phyloP scores from a whole-genome alignment of 2,113 vertebrate genomes.

The Passer domesticus region DNA sequence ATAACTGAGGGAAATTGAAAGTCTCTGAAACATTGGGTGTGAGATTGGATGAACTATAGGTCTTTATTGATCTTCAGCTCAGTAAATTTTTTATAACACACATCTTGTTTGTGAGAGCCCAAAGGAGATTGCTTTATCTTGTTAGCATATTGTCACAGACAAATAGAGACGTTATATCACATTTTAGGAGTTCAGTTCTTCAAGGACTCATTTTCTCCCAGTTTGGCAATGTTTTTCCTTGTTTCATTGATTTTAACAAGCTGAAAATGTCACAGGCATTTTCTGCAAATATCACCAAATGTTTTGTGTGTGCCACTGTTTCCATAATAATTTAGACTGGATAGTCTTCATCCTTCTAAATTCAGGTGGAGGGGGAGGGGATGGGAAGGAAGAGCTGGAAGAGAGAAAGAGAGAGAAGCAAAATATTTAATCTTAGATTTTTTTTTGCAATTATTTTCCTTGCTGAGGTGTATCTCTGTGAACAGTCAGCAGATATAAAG shows the following conservation, averaged over 20 bases:
- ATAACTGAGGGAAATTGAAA: background rate
- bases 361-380: fast-evolving
- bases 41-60: background rate
- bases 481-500: background rate
- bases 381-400: fast-evolving
- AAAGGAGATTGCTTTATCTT: background rate
- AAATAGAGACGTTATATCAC: background rate
- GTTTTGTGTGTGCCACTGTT: background rate
- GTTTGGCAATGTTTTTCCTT: constrained; percentile 1
- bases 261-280: constrained; percentile 54
- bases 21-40: background rate
- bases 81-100: background rate
- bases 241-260: constrained; percentile 53
- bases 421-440: background rate
- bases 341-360: background rate
- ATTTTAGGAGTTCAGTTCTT: constrained; percentile 17
- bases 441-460: background rate
- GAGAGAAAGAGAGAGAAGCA: background rate
- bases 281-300: constrained; percentile 57
- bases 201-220: background rate
- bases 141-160: background rate
- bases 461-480: background rate
- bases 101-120: background rate
- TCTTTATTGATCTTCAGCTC: background rate
- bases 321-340: constrained; percentile 1